These are phyloP conservation scores for Orestias chungarensis DNA, from an alignment of 2,797 vertebrate species.

Conservation along the genomic window DNA sequence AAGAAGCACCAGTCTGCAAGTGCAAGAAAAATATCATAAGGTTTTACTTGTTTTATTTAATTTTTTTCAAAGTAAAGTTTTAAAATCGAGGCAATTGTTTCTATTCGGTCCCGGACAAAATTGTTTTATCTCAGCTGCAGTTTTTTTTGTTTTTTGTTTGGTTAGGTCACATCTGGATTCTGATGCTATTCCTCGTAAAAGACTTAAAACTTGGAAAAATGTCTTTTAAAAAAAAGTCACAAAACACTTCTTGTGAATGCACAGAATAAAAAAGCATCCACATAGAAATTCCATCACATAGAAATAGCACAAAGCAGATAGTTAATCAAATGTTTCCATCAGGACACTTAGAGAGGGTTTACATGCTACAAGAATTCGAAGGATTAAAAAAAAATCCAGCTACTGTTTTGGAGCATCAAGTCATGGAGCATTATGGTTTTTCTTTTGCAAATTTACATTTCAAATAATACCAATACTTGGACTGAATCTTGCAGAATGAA, in stretches of 20 bases:
- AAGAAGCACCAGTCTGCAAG: neutral
- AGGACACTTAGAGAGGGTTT: constrained; percentile 23
- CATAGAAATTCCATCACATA: constrained; percentile 47
- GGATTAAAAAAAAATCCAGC: constrained; percentile 4
- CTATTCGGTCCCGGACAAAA: too few species aligned
- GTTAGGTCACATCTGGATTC: neutral
- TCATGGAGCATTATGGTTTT: neutral
- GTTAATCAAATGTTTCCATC: constrained; percentile 12
- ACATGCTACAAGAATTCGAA: constrained; percentile 61
- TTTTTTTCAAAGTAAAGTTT: neutral
- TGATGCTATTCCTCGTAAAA: neutral
- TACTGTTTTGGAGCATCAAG: neutral
- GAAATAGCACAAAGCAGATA: constrained; percentile 31
- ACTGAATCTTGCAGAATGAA: constrained; percentile 63
- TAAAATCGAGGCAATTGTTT: neutral
- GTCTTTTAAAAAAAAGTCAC: neutral
- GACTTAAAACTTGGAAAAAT: neutral
- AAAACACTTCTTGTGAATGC: too few species aligned
- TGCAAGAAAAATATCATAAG: neutral
- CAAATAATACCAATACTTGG: constrained; percentile 1
- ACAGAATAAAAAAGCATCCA: too few species aligned
- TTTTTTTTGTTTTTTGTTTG: neutral
- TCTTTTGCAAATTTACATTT: constrained; percentile 1
- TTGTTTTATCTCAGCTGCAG: too few species aligned
- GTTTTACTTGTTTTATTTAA: neutral